A percentile compares a stretch with the other conserved stretches of the same genome.
Evolutionary conservation across 2,797 vertebrate species (phyloP).

Genomic region (Epinephelus coioides): DNA sequence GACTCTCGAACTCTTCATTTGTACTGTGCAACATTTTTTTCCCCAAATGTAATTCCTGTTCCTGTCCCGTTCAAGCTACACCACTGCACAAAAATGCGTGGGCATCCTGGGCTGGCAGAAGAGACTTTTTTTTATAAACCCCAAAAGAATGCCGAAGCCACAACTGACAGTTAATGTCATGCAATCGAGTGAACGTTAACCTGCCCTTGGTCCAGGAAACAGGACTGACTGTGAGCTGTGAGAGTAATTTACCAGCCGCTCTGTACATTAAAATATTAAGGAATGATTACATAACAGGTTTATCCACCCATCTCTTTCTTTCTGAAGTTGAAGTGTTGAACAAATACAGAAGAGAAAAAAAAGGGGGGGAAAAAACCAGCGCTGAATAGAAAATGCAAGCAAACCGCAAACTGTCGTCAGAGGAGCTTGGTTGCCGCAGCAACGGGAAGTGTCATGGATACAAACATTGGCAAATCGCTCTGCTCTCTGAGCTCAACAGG

Average conservation of each 20-base stretch:
- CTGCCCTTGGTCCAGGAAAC: background rate
- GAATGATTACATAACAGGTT: constrained; percentile 19
- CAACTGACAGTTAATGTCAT: background rate
- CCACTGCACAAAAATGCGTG: background rate
- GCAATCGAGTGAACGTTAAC: background rate
- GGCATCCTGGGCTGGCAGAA: background rate
- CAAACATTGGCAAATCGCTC: constrained; percentile 69
- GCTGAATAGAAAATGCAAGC: constrained; percentile 32
- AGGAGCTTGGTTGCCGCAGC: constrained; percentile 37
- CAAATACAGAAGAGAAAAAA: constrained; percentile 20
- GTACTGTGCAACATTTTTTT: background rate
- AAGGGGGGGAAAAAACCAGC: background rate
- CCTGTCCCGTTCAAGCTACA: background rate
- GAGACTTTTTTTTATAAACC: too few species aligned
- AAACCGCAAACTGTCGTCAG: constrained; percentile 46
- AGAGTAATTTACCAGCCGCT: background rate
- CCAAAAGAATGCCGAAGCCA: background rate
- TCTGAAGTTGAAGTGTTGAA: constrained; percentile 34
- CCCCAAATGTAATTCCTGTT: background rate
- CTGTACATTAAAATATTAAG: background rate
- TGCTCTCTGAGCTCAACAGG: constrained; percentile 43
- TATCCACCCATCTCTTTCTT: background rate
- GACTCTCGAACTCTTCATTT: background rate
- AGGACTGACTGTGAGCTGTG: background rate
- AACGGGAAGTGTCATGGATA: constrained; percentile 55